Conservation (phyloP, 2,797 vertebrate species). For the Remorina albescens region DNA sequence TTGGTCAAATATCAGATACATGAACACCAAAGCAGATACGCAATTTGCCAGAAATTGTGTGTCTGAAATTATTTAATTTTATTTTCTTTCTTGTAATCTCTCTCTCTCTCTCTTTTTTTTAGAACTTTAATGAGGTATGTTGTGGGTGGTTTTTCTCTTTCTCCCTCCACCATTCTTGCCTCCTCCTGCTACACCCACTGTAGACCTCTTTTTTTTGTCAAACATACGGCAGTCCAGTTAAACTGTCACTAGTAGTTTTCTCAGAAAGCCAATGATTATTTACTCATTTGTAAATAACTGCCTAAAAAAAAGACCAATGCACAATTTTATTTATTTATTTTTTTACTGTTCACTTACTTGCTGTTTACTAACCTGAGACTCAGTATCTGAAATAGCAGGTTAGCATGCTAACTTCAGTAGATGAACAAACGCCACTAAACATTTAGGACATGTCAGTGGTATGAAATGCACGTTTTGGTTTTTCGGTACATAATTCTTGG, state of each 20-base stretch:
- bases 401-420: no score
- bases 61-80: conserved; percentile 13
- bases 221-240: conserved; percentile 32
- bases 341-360: no score
- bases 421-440: no score
- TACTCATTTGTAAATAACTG: conserved; percentile 15
- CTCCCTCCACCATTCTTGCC: conserved; percentile 27
- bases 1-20: conserved; percentile 19
- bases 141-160: conserved; percentile 53
- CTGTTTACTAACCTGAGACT: no score
- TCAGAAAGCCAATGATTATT: neutral
- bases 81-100: conserved; percentile 19
- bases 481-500: no score
- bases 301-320: neutral
- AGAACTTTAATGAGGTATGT: conserved; percentile 64
- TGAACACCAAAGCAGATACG: conserved; percentile 43
- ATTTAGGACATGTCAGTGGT: no score
- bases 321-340: no score
- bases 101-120: no score
- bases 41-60: conserved; percentile 33
- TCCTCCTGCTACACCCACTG: conserved; percentile 43
- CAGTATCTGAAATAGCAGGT: no score
- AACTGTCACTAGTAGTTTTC: conserved; percentile 15
- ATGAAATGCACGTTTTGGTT: no score
- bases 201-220: conserved; percentile 24